Base-by-base conservation (phyloP, 2,888 invertebrate species). In the Zeuzera pyrina region DNA sequence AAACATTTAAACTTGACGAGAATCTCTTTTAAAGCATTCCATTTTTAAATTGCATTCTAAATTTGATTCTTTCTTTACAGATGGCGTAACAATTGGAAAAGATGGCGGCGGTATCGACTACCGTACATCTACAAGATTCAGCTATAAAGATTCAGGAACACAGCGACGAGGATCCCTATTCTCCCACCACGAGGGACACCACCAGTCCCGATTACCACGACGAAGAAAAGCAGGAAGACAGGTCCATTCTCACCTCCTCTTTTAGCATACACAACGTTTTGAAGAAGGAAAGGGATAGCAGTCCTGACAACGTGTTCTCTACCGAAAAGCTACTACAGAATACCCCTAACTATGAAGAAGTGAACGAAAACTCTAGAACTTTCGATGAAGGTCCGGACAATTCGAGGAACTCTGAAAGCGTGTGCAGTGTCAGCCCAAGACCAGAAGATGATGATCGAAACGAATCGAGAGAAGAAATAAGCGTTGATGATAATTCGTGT, bases 401-500 rank as follows among this genome's bases (percentile, higher is more conserved):
- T n/a, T n/a, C n/a, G n/a, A 56, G 71, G 27, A 52, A 63, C 34
- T 71, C 73, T 1, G 72, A 63, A 37, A 70, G 70, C 38, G 8
- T 19, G 8, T n/a, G n/a, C n/a, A 70, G 70, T 37, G 51, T 66
- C 6, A 72, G 72, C 38, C 72, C 71, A 2, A 54, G 57, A 19
- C 43, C 74, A 2, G 74, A 74, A 8, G 74, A 77, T 12, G 72
- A 72, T 4, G 69, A 66, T 14, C 69, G 62, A 7, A 54, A 47
- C 10, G 52, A 55, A 42, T 51, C 50, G 3, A 53, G 79, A 49
- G 67, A 73, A 8, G 79, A 79, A 41, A 78, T 81, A 16, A 81
- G 84, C 37, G 72, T 85, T 8, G 84, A 79, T 35, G 86, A 87
- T 11, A 85, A 86, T 40, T 91, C 90, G 37, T 89, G 89, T 43